phyloP scores from a whole-genome alignment of 2,888 invertebrate species.

The Alloscopus bannaensis region DNA sequence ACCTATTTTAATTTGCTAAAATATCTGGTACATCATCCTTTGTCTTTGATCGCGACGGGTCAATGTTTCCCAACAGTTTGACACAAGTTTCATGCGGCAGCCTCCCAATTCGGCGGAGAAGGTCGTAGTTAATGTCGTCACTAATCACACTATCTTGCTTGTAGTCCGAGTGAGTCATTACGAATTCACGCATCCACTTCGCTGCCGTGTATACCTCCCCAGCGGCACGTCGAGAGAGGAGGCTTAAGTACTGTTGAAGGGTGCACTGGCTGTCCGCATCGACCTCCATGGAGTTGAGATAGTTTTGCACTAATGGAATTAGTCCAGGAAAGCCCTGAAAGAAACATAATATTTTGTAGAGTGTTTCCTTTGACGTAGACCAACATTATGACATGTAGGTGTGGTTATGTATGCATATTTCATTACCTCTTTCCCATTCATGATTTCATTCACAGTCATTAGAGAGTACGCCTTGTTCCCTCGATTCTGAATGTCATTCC shows the following conservation, averaged over 20 bases:
- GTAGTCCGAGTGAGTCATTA: slow-evolving; percentile 91
- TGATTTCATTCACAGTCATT: slow-evolving; percentile 96
- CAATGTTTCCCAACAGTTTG: slow-evolving; percentile 84
- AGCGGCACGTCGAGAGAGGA: slow-evolving; percentile 90
- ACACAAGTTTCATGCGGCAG: slow-evolving; percentile 79
- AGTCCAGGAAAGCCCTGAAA: slow-evolving; percentile 89
- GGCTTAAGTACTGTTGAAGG: slow-evolving; percentile 93
- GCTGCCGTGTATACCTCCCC: slow-evolving; percentile 96
- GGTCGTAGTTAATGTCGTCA: slow-evolving; percentile 93
- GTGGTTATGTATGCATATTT: slow-evolving; percentile 31
- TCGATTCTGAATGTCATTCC: slow-evolving; percentile 75
- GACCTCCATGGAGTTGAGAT: slow-evolving; percentile 95
- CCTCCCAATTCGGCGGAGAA: slow-evolving; percentile 77
- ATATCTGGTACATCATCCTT: slow-evolving; percentile 86
- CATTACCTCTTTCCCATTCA: slow-evolving; percentile 93
- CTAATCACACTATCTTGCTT: slow-evolving; percentile 92
- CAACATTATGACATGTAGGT: background rate
- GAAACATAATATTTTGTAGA: slow-evolving; percentile 29
- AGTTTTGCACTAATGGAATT: slow-evolving; percentile 94
- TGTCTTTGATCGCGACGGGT: slow-evolving; percentile 82
- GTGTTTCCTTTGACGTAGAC: background rate
- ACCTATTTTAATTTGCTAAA: slow-evolving; percentile 63
- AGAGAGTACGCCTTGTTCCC: slow-evolving; percentile 81
- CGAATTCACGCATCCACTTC: slow-evolving; percentile 94
- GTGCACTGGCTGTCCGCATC: slow-evolving; percentile 97